Evolutionary conservation across 2,113 vertebrate genomes (phyloP).

Genomic region (Grammatotria lemairii): DNA sequence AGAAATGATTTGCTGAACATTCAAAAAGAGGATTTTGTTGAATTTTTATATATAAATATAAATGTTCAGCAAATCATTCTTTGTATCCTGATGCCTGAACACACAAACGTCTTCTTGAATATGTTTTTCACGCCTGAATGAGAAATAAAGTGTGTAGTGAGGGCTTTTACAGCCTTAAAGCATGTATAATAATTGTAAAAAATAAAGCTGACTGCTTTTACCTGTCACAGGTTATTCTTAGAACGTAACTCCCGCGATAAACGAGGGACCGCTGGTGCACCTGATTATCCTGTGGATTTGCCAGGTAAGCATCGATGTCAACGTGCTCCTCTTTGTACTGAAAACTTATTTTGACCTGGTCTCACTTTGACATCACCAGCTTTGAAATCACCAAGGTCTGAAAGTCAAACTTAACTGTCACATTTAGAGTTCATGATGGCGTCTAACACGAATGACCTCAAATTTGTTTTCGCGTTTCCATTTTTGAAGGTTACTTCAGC

Average conservation of each 20-base stretch:
- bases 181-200: background rate
- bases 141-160: background rate
- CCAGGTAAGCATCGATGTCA: background rate
- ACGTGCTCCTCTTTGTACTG: background rate
- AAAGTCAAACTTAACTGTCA: background rate
- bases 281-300: background rate
- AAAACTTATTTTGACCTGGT: too few species aligned
- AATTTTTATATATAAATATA: background rate
- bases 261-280: rapidly evolving
- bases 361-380: too few species aligned
- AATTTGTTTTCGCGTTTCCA: background rate
- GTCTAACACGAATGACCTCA: background rate
- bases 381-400: too few species aligned
- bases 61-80: background rate
- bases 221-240: background rate
- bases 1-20: background rate
- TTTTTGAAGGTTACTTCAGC: background rate
- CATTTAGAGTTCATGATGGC: background rate
- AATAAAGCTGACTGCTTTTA: background rate
- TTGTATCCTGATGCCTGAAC: background rate
- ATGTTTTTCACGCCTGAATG: background rate
- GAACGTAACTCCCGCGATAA: background rate
- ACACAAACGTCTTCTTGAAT: background rate
- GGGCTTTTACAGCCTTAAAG: background rate
- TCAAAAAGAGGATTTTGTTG: background rate